A percentile compares a stretch with the other conserved stretches of the same genome.
Evolutionary conservation across 2,888 invertebrate species (phyloP).

Genomic region (Pediacus dermestoides): DNA sequence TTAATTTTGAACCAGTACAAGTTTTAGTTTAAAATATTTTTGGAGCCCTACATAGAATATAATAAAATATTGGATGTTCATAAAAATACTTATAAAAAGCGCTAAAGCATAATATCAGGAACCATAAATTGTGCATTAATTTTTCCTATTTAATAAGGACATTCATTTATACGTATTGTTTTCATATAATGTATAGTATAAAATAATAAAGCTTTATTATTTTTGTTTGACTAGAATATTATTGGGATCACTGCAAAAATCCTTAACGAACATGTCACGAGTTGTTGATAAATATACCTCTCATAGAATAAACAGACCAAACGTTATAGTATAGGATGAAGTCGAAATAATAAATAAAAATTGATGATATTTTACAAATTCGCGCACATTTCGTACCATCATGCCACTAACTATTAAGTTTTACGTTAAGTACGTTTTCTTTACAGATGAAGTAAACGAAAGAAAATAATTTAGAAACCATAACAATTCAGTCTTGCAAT

Average conservation of each 20-base stretch:
- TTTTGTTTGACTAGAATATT: constrained; percentile 33
- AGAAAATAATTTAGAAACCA: too few relatives aligned
- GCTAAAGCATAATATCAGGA: constrained; percentile 28
- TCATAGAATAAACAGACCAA: constrained; percentile 10
- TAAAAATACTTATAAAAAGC: constrained; percentile 23
- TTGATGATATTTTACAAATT: too few relatives aligned
- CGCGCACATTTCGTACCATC: too few relatives aligned
- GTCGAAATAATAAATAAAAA: too few relatives aligned
- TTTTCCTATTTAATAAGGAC: constrained; percentile 7
- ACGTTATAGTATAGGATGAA: too few relatives aligned
- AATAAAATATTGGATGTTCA: too few relatives aligned
- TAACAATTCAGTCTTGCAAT: constrained; percentile 34
- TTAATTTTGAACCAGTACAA: constrained; percentile 5
- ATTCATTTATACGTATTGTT: constrained; percentile 10
- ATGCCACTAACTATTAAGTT: too few relatives aligned
- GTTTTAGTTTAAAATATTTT: too few relatives aligned
- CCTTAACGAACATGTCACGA: constrained; percentile 29
- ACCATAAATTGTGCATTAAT: constrained; percentile 33
- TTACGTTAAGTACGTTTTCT: too few relatives aligned
- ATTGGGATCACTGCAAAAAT: constrained; percentile 46
- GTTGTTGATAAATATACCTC: too few relatives aligned
- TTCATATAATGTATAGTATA: constrained; percentile 10
- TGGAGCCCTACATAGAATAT: too few relatives aligned
- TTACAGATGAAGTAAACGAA: too few relatives aligned
- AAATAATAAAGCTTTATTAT: constrained; percentile 34